Evolutionary conservation across 2,113 vertebrate genomes (phyloP), one percentile per base, ranked within the genome.

Genomic region (Bucco capensis): DNA sequence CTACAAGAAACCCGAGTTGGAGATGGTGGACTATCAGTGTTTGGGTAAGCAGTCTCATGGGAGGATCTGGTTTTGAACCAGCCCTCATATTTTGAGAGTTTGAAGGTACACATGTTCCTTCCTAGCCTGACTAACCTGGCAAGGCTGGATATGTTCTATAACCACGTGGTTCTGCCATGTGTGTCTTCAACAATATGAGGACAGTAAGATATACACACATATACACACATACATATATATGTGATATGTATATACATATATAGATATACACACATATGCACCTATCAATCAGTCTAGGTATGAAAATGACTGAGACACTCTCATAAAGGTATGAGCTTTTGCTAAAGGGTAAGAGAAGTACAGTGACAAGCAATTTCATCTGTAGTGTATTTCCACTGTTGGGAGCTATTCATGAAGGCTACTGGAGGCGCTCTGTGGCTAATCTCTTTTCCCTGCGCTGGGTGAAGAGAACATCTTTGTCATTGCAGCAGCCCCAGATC

Each of bases 251-350:
- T n/a, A n/a, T n/a, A n/a, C n/a, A n/a, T n/a, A n/a, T n/a, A n/a
- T n/a, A n/a, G n/a, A n/a, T n/a, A n/a, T n/a, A 16, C 13, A 58
- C 35, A 19, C 6, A 3, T 18, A 19, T 2, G 2, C 37, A 53
- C 31, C 13, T 75, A 27, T 46, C 0, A 0, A 33, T 56, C 46
- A 25, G 37, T 9, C 9, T 24, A 6, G 31, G 12, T 38, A 15
- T 14, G 28, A 57, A 76, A 74, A 61, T 33, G 14, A 14, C 37
- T 31, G 83, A 57, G 54, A 8, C 12, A 4, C 2, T 12, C 14
- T 27, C 16, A 31, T 27, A 42, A 44, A 16, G 4, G n/a, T 46
- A 30, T 13, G 42, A 57, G 4, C 12, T 18, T 78, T 64, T 86
- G 22, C 46, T 71, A 30, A 80, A 78, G 30, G 1, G 0, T 7